Percentiles rank a stretch among this genome's conserved stretches.
Evolutionary conservation across 2,113 vertebrate genomes (phyloP).

Genomic region (Ammodytes dubius): DNA sequence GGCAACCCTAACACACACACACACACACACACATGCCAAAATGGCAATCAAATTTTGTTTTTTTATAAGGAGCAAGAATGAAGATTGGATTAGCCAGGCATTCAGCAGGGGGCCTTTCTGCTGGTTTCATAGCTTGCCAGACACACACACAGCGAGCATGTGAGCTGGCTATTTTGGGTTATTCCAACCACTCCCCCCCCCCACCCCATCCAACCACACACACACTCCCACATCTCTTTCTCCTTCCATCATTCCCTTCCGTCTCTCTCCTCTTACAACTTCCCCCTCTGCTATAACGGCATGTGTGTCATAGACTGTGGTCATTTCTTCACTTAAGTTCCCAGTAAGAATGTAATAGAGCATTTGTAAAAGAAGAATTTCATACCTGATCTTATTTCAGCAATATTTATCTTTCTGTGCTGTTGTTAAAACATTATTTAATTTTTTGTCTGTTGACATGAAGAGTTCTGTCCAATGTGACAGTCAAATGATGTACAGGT

Average conservation of each 20-base stretch:
- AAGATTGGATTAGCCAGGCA: conserved; percentile 71
- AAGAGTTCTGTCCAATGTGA: neutral
- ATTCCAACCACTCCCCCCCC: conserved; percentile 25
- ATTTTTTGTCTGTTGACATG: no score
- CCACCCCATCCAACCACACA: conserved; percentile 1
- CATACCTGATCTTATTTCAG: neutral
- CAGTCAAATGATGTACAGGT: neutral
- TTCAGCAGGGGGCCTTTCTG: conserved; percentile 59
- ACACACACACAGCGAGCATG: conserved; percentile 73
- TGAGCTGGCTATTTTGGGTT: conserved; percentile 79
- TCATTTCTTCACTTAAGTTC: conserved; percentile 30
- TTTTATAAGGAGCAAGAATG: conserved; percentile 14
- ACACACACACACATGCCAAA: neutral
- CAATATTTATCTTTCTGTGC: neutral
- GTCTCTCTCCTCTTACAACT: conserved; percentile 48
- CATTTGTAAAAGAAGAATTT: neutral
- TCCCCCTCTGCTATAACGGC: conserved; percentile 25
- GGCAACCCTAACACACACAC: no score
- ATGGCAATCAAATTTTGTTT: conserved; percentile 35
- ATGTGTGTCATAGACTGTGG: neutral
- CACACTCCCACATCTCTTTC: conserved; percentile 72
- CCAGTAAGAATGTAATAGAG: neutral
- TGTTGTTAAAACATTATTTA: neutral
- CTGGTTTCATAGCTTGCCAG: conserved; percentile 59
- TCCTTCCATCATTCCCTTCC: conserved; percentile 74